Percentiles rank a stretch among this genome's conserved stretches.
These are phyloP conservation scores for Agrilus biguttatus DNA, from an alignment of 2,888 invertebrate species.

Conservation along the genomic window DNA sequence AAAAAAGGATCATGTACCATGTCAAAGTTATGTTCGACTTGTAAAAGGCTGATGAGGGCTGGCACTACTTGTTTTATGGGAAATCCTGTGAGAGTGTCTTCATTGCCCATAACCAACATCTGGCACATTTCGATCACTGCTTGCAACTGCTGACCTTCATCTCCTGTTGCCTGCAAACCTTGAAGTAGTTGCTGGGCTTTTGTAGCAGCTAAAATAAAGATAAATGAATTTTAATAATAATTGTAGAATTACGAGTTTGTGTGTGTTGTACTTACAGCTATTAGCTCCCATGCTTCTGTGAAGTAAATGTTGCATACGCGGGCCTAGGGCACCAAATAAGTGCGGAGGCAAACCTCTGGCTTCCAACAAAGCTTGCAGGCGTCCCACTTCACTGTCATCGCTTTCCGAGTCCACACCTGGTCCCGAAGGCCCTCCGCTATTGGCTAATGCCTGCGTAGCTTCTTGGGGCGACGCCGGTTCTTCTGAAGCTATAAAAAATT, in stretches of 20 bases:
- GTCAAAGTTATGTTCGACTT: conserved; percentile 98
- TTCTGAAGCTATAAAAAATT: conserved; percentile 21
- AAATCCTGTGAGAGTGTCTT: conserved; percentile 95
- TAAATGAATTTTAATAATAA: conserved; percentile 4
- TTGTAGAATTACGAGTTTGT: background rate
- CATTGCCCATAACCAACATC: conserved; percentile 96
- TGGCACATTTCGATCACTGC: conserved; percentile 98
- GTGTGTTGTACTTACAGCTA: conserved; percentile 39
- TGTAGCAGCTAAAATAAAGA: conserved; percentile 41
- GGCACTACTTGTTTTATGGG: conserved; percentile 97
- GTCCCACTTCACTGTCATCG: conserved; percentile 91
- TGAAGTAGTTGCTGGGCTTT: conserved; percentile 89
- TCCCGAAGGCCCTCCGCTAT: conserved; percentile 23
- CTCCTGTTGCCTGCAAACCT: conserved; percentile 83
- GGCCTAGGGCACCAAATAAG: conserved; percentile 87
- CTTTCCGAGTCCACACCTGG: conserved; percentile 52
- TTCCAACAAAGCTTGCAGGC: conserved; percentile 86
- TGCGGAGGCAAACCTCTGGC: conserved; percentile 94
- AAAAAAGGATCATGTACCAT: conserved; percentile 44
- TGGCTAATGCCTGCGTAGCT: conserved; percentile 26
- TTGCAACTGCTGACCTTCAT: conserved; percentile 91
- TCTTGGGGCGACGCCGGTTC: conserved; percentile 30
- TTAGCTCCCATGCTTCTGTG: conserved; percentile 88
- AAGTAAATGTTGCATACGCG: conserved; percentile 89
- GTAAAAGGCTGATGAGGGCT: conserved; percentile 78